These are phyloP conservation scores for Phania funesta DNA, from an alignment of 2,888 invertebrate species.

Conservation along the genomic window DNA sequence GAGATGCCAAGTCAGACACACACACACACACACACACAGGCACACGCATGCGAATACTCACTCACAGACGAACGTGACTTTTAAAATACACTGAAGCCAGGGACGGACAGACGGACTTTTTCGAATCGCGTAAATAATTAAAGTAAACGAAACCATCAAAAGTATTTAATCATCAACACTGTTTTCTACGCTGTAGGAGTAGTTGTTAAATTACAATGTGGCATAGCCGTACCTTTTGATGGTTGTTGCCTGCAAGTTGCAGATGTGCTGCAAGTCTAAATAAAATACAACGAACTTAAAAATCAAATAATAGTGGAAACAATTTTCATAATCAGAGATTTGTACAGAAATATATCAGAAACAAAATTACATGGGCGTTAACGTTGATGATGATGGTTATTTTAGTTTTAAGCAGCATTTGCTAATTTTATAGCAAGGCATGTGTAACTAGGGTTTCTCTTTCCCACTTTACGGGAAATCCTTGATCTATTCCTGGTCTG, in stretches of 20 bases:
- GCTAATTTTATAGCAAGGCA: background rate
- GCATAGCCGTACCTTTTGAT: conserved; percentile 44
- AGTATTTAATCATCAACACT: conserved; percentile 62
- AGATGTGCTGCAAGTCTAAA: background rate
- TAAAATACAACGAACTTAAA: background rate
- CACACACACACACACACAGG: background rate
- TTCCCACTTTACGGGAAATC: no score
- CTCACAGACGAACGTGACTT: conserved; percentile 27
- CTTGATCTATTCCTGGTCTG: no score
- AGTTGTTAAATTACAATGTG: conserved; percentile 50
- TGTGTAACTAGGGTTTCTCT: no score
- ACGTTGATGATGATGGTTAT: background rate
- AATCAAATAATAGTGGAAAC: background rate
- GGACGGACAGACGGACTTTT: background rate
- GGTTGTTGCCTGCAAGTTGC: background rate
- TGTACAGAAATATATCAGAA: background rate
- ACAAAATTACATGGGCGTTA: background rate
- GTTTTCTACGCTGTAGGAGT: conserved; percentile 41
- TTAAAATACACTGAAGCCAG: conserved; percentile 7
- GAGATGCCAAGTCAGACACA: conserved; percentile 24
- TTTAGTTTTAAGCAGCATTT: conserved; percentile 3
- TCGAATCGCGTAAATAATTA: conserved; percentile 47
- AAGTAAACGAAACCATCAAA: conserved; percentile 50
- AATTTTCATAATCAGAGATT: background rate
- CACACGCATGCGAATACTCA: conserved; percentile 2